These are phyloP conservation scores for Toxostoma redivivum DNA, from an alignment of 2,113 vertebrate genomes.

Conservation along the genomic window DNA sequence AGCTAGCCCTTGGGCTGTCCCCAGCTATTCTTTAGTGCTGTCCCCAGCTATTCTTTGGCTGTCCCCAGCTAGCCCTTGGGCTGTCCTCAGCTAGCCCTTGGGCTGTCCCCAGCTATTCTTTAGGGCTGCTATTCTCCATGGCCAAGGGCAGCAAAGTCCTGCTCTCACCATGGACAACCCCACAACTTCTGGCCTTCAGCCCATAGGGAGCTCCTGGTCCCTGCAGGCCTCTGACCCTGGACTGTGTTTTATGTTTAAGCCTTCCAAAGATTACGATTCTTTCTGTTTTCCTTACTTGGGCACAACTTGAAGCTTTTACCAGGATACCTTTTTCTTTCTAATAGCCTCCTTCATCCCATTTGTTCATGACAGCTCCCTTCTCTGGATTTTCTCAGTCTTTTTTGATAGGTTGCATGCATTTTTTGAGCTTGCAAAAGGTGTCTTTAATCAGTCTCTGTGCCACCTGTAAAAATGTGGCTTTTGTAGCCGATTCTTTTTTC, in stretches of 20 bases:
- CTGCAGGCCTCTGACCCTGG: neutral
- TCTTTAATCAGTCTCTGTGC: neutral
- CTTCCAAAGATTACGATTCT: neutral
- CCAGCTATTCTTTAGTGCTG: too few relatives aligned
- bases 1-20: too few relatives aligned
- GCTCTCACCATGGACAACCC: neutral
- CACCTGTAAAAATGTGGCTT: neutral
- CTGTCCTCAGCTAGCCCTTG: neutral
- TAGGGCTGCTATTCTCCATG: neutral
- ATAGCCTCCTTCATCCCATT: neutral
- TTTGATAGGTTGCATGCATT: neutral
- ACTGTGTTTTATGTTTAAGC: neutral
- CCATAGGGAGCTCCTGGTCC: neutral
- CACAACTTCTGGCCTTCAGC: neutral
- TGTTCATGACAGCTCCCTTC: neutral
- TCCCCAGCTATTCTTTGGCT: too few relatives aligned
- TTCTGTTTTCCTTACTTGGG: neutral
- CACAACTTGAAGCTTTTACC: neutral
- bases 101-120: too few relatives aligned
- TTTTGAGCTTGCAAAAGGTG: neutral
- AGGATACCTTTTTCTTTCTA: neutral
- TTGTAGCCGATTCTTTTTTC: neutral
- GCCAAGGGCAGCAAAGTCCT: neutral
- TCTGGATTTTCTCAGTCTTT: neutral
- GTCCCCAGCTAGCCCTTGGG: too few relatives aligned